phyloP scores from a whole-genome alignment of 2,888 invertebrate genomes.

The Gisinianus flammeolus region DNA sequence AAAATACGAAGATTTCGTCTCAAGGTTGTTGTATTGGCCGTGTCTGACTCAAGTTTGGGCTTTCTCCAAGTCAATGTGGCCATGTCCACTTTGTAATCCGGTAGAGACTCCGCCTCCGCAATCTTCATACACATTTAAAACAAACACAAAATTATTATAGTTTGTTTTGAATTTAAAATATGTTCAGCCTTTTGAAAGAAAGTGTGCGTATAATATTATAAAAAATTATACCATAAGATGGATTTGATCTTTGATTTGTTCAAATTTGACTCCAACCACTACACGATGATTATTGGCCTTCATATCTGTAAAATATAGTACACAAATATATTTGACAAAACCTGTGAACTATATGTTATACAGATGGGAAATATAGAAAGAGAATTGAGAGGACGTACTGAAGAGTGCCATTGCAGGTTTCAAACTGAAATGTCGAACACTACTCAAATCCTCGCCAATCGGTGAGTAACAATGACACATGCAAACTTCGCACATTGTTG shows the following conservation, averaged over 20 bases:
- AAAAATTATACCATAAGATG: conserved; percentile 32
- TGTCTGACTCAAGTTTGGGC: neutral
- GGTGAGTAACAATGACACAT: conserved; percentile 34
- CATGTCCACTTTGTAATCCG: conserved; percentile 30
- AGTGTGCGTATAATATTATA: neutral
- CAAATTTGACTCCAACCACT: conserved; percentile 41
- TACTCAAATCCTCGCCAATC: conserved; percentile 13
- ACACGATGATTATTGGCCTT: conserved; percentile 21
- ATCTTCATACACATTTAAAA: conserved; percentile 3
- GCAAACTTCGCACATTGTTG: conserved; percentile 31
- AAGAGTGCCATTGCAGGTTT: conserved; percentile 19
- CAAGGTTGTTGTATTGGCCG: neutral
- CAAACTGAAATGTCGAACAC: conserved; percentile 26
- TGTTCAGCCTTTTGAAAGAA: neutral
- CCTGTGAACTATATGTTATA: too few relatives aligned
- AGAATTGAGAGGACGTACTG: too few relatives aligned
- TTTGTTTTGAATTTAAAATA: neutral
- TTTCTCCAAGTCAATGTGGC: conserved; percentile 31
- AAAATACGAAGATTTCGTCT: conserved; percentile 24
- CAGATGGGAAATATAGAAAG: too few relatives aligned
- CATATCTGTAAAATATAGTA: too few relatives aligned
- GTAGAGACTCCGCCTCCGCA: conserved; percentile 38
- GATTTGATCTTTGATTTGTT: conserved; percentile 44
- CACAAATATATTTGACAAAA: too few relatives aligned
- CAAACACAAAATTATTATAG: neutral